These are phyloP conservation scores for Drosophila birchii DNA, from an alignment of 2,888 invertebrate genomes.

Conservation along the genomic window DNA sequence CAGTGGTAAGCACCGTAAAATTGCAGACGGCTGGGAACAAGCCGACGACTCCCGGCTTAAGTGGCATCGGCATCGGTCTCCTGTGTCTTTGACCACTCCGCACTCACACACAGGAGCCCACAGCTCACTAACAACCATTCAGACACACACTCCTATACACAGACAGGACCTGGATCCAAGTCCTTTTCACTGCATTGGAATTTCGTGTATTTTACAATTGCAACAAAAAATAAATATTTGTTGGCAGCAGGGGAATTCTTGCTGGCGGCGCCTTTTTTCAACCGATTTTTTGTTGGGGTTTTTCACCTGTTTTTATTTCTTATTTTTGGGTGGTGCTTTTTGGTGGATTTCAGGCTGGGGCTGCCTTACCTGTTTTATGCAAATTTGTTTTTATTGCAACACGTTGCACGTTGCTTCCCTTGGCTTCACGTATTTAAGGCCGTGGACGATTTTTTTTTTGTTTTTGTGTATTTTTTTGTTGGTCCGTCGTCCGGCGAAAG, in stretches of 20 bases:
- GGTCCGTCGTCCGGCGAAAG: slow-evolving; percentile 25
- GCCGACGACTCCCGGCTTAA: slow-evolving; percentile 45
- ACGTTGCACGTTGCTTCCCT: slow-evolving; percentile 68
- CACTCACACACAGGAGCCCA: slow-evolving; percentile 33
- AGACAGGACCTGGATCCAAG: slow-evolving; percentile 17
- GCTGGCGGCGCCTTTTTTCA: slow-evolving; percentile 11
- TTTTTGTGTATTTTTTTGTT: slow-evolving; percentile 28
- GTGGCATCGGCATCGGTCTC: slow-evolving; percentile 41
- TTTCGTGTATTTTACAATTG: slow-evolving; percentile 55
- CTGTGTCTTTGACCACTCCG: slow-evolving; percentile 50
- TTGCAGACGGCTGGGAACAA: slow-evolving; percentile 41
- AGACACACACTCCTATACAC: slow-evolving; percentile 7
- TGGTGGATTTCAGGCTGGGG: slow-evolving; percentile 5
- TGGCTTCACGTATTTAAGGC: slow-evolving; percentile 36
- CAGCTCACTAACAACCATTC: slow-evolving; percentile 24
- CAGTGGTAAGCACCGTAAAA: slow-evolving; percentile 40
- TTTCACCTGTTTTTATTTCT: slow-evolving; percentile 4
- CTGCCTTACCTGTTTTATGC: slow-evolving; percentile 71
- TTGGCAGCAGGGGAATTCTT: slow-evolving; percentile 40
- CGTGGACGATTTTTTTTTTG: slow-evolving; percentile 34
- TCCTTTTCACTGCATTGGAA: slow-evolving; percentile 67
- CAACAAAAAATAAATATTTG: slow-evolving; percentile 48
- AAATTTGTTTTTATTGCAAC: slow-evolving; percentile 78
- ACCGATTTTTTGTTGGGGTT: slow-evolving; percentile 25
- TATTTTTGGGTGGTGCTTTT: slow-evolving; percentile 12